Evolutionary conservation across 2,888 invertebrate species (phyloP).

Genomic region (Petrophora chlorosata): DNA sequence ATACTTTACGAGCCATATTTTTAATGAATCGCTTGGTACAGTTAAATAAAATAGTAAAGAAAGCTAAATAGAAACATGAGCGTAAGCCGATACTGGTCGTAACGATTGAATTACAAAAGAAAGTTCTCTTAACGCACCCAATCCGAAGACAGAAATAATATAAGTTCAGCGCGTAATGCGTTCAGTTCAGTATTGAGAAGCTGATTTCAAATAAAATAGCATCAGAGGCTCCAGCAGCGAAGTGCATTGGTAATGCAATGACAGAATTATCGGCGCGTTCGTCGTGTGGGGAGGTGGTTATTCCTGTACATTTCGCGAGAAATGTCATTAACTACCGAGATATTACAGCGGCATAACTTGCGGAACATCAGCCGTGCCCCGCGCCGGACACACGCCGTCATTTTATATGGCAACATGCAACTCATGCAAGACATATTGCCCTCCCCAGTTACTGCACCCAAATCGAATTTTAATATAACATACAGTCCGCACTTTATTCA

Average conservation of each 20-base stretch:
- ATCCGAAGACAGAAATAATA: slow-evolving; percentile 54
- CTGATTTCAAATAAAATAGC: slow-evolving; percentile 60
- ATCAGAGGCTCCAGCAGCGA: slow-evolving; percentile 70
- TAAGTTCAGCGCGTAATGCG: slow-evolving; percentile 44
- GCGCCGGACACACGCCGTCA: slow-evolving; percentile 39
- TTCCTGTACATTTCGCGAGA: slow-evolving; percentile 77
- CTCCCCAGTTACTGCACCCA: not conserved
- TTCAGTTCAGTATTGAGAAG: slow-evolving; percentile 41
- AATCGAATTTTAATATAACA: slow-evolving; percentile 4
- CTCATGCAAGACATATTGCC: not conserved
- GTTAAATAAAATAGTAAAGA: slow-evolving; percentile 53
- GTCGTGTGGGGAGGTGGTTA: slow-evolving; percentile 67
- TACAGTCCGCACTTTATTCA: slow-evolving; percentile 13
- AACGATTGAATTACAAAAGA: slow-evolving; percentile 72
- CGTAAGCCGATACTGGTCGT: slow-evolving; percentile 61
- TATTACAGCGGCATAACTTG: slow-evolving; percentile 59
- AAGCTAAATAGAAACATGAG: slow-evolving; percentile 62
- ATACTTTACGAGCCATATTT: not conserved
- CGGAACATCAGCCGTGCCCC: slow-evolving; percentile 45
- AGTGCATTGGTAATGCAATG: slow-evolving; percentile 71
- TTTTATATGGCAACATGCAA: slow-evolving; percentile 34
- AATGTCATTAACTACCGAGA: slow-evolving; percentile 61
- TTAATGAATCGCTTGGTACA: slow-evolving; percentile 35
- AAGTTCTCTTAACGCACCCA: slow-evolving; percentile 54
- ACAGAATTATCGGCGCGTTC: slow-evolving; percentile 70